Conservation (phyloP, 1,140 invertebrate species). For the Drosophila azteca region DNA sequence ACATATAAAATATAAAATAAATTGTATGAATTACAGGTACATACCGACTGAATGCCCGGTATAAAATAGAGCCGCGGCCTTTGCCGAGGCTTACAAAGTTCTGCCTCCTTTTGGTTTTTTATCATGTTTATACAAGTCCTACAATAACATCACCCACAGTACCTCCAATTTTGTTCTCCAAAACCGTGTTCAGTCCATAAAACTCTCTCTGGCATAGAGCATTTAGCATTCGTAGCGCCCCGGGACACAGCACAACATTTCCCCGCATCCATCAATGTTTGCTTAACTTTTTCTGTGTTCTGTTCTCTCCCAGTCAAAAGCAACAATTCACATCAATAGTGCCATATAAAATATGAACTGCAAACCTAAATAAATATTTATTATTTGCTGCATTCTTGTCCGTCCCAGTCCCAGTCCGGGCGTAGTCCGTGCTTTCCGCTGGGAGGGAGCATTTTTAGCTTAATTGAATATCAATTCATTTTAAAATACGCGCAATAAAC, state of each 20-base stretch:
- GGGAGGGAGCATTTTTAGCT: slow-evolving; percentile 45
- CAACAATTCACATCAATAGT: slow-evolving; percentile 62
- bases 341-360: slow-evolving; percentile 76
- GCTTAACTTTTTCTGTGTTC: slow-evolving; percentile 28
- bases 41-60: too few relatives aligned
- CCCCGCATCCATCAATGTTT: slow-evolving; percentile 37
- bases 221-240: slow-evolving; percentile 11
- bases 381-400: slow-evolving; percentile 60
- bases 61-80: too few relatives aligned
- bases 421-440: background rate
- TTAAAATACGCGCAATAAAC: slow-evolving; percentile 45
- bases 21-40: too few relatives aligned
- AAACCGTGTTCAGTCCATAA: background rate
- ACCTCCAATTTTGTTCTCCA: too few relatives aligned
- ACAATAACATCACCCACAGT: too few relatives aligned
- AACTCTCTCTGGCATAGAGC: background rate
- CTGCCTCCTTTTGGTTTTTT: too few relatives aligned
- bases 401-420: background rate
- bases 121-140: too few relatives aligned
- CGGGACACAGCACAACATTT: slow-evolving; percentile 1
- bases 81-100: too few relatives aligned
- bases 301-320: slow-evolving; percentile 21
- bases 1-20: too few relatives aligned
- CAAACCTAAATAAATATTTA: slow-evolving; percentile 81
- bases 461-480: slow-evolving; percentile 82